These are phyloP conservation scores for Syrphus vitripennis DNA, from an alignment of 2,888 invertebrate genomes.

Conservation along the genomic window DNA sequence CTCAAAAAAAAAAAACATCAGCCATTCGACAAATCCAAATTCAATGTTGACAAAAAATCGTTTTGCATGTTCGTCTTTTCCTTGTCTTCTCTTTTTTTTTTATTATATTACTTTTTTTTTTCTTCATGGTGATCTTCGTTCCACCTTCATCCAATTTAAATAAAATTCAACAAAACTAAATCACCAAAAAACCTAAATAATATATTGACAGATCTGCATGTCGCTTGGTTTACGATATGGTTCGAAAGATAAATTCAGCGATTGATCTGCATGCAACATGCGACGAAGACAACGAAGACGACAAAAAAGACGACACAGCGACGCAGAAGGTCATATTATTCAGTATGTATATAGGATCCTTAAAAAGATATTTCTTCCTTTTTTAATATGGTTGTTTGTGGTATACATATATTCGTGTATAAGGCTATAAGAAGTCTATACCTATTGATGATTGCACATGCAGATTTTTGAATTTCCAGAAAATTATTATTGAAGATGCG, in stretches of 20 bases:
- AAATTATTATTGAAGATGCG: constrained; percentile 69
- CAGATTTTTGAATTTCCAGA: constrained; percentile 70
- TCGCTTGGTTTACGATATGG: constrained; percentile 70
- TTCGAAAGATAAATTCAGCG: constrained; percentile 67
- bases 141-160: constrained; percentile 80
- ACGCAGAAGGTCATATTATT: constrained; percentile 53
- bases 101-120: not conserved
- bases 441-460: constrained; percentile 66
- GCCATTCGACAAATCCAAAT: not conserved
- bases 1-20: not conserved
- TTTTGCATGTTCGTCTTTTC: constrained; percentile 78
- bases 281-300: constrained; percentile 18
- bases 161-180: constrained; percentile 82
- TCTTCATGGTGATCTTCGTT: constrained; percentile 32
- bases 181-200: constrained; percentile 76
- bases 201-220: constrained; percentile 71
- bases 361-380: constrained; percentile 1
- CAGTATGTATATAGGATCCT: not conserved
- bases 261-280: constrained; percentile 71
- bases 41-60: constrained; percentile 37
- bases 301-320: not conserved
- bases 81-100: not conserved
- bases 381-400: not conserved
- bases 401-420: not conserved
- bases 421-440: not conserved